Percentiles rank a stretch among this genome's conserved stretches.
These are phyloP conservation scores for Rhodinocichla rosea DNA, from an alignment of 2,113 vertebrate species.

Conservation along the genomic window DNA sequence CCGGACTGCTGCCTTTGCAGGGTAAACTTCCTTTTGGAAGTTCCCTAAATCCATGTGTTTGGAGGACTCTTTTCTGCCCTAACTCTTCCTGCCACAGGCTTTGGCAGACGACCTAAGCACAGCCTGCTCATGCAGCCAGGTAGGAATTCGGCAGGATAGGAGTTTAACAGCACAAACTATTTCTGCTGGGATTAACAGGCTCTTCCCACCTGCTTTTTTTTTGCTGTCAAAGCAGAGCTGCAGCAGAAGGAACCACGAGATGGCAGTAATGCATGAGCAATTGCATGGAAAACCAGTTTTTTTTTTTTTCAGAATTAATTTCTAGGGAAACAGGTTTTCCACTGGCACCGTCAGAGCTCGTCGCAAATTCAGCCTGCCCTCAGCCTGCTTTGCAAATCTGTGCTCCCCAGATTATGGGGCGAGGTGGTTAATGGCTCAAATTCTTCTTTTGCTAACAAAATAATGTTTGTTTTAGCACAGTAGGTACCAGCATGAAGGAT, in stretches of 20 bases:
- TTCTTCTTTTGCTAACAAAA: neutral
- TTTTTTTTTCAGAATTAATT: neutral
- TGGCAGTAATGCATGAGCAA: slow-evolving; percentile 61
- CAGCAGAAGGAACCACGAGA: slow-evolving; percentile 37
- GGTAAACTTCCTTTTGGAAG: neutral
- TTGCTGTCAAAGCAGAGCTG: neutral
- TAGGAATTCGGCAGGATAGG: neutral
- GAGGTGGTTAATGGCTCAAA: neutral
- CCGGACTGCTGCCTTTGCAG: neutral
- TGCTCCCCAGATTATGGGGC: neutral
- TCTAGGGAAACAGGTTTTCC: neutral
- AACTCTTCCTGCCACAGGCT: neutral
- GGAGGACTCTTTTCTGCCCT: neutral
- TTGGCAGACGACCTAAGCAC: neutral
- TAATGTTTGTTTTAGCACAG: neutral
- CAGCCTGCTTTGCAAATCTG: neutral
- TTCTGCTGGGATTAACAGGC: neutral
- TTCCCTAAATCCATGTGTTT: neutral
- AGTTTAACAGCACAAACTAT: neutral
- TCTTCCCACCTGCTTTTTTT: neutral
- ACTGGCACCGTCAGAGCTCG: neutral
- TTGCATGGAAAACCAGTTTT: accelerated
- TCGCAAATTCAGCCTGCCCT: neutral
- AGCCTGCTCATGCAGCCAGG: neutral
- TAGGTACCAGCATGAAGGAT: neutral